Evolutionary conservation across 2,888 invertebrate species (phyloP), one percentile per base, ranked within the genome.

Genomic region (Odiellus spinosus): DNA sequence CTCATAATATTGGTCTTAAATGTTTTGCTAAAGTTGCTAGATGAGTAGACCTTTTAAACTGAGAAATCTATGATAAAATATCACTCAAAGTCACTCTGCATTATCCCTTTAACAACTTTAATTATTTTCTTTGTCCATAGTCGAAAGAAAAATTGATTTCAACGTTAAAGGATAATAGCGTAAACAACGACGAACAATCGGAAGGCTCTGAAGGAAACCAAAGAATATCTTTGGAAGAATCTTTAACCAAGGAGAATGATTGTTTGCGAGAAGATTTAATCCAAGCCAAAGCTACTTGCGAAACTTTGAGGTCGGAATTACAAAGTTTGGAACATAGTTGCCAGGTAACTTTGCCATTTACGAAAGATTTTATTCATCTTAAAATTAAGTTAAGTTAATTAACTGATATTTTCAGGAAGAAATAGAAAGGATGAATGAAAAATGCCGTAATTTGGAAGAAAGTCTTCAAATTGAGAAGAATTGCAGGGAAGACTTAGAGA

Each of bases 211-310:
- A 17, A 8, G 12, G 38, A 8, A 10, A 6, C 8, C 38, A 36
- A 36, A 36, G 38, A 14, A 12, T 14, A 36, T 6, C 38, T 36
- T 36, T 26, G 26, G 26, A 26, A 26, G 73, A 75, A 55, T 73
- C 76, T 43, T 55, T 78, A 1, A 72, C 71, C 51, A 70, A 71
- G 55, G 77, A 77, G 61, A 62, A 73, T 40, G 76, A 74, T 54
- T 61, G 69, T 53, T 62, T 76, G 32, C 67, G 71, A 47, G 74
- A 76, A 47, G 77, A 77, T 59, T 64, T 75, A 50, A 71, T 73
- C 45, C 71, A 73, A 50, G 55, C 61, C 42, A 64, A 67, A 50
- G 59, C 67, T 57, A 60, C 68, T 26, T 59, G 68, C 8, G 69
- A 66, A 48, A 66, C 56, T 56, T 62, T 66, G 18, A 63, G 70